Evolutionary conservation across 2,113 vertebrate genomes (phyloP), one percentile per base, ranked within the genome.

Genomic region (Calidris pygmaea): DNA sequence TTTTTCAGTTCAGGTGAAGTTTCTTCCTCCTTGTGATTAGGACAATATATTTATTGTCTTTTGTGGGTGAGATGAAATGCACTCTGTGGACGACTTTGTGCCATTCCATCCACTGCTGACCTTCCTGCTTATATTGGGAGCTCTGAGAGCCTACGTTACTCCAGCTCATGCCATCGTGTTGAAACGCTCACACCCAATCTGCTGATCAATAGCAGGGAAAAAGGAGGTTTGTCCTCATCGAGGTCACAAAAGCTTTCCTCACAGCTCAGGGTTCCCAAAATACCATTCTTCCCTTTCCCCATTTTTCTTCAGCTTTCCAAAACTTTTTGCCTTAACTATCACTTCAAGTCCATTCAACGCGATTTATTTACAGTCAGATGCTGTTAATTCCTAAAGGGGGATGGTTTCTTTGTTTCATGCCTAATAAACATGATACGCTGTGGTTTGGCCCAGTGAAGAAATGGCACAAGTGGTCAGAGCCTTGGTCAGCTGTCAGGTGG

Each of bases 111-210:
- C 43, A 6, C 8, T 75, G 53, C 53, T 78, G 81, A 72, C 20
- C 12, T 76, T 72, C 14, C 24, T 65, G 75, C 18, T 10, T 68
- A 5, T 58, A 34, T 18, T 20, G 4, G 41, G 39, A 82, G 9
- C 58, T 66, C 45, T 15, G 71, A 77, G 22, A 85, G 15, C 10
- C 27, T 55, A 12, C 1, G 0, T 17, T 84, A 53, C 47, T 63
- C 26, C 47, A 63, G 29, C 26, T 58, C 50, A 41, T 0, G 0
- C 50, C 43, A 73, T 37, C 1, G 0, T 27, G 29, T 24, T 80
- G 82, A 80, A 91, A 73, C 1, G 2, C 26, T 34, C 1, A 2
- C 24, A 32, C 22, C 13, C 63, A 72, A 13, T 48, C 43, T 81
- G 18, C 16, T 65, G 60, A 67, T 39, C 75, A 63, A n/a, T 9